Evolutionary conservation across 2,888 invertebrate genomes (phyloP).

Genomic region (Drosophila meridiana): DNA sequence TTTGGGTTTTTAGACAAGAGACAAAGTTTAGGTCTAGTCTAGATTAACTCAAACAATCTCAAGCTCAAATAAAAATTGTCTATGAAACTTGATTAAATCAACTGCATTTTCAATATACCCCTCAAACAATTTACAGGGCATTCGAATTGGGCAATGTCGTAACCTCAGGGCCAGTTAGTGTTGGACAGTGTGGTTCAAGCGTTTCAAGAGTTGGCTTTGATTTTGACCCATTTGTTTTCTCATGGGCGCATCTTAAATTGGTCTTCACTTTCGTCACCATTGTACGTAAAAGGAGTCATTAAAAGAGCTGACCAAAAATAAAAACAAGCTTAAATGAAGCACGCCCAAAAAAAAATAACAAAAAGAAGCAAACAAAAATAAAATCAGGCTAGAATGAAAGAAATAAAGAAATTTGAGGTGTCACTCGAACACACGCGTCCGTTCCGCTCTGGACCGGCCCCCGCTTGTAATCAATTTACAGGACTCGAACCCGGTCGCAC

Average conservation of each 20-base stretch:
- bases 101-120: background rate
- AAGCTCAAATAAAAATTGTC: no score
- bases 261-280: slow-evolving; percentile 29
- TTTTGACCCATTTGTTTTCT: slow-evolving; percentile 41
- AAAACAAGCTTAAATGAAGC: slow-evolving; percentile 6
- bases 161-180: slow-evolving; percentile 28
- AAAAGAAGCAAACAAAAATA: slow-evolving; percentile 14
- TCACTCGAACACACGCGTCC: slow-evolving; percentile 51
- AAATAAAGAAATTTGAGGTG: slow-evolving; percentile 60
- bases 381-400: slow-evolving; percentile 38
- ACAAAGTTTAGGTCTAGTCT: no score
- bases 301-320: slow-evolving; percentile 11
- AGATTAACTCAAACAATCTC: no score
- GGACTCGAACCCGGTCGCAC: slow-evolving; percentile 1
- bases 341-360: background rate
- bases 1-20: no score
- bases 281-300: slow-evolving; percentile 33
- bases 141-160: background rate
- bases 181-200: slow-evolving; percentile 23
- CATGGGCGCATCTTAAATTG: slow-evolving; percentile 46
- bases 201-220: slow-evolving; percentile 36
- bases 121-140: background rate
- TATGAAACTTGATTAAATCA: background rate
- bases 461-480: slow-evolving; percentile 24
- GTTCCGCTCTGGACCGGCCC: slow-evolving; percentile 47